Evolutionary conservation across 2,888 invertebrate genomes (phyloP).

Genomic region (Emmelina monodactyla): DNA sequence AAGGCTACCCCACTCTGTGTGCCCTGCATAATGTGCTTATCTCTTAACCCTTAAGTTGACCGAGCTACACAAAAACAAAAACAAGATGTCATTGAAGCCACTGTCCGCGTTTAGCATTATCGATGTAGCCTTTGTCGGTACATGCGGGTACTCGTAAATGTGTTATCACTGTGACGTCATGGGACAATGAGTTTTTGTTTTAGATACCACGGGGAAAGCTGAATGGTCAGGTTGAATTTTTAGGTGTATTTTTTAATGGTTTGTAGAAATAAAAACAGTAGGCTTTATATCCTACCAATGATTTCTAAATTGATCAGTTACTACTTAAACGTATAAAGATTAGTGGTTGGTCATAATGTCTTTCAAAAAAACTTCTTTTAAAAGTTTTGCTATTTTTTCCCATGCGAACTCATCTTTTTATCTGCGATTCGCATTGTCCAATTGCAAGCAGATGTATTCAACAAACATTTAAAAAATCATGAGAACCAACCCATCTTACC

Average conservation of each 20-base stretch:
- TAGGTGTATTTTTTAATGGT: too few species aligned
- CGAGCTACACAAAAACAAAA: constrained; percentile 26
- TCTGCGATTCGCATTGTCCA: constrained; percentile 19
- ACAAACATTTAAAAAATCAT: constrained; percentile 45
- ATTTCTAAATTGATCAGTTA: too few species aligned
- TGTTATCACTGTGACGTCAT: constrained; percentile 47
- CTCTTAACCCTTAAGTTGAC: not conserved
- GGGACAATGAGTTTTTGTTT: constrained; percentile 43
- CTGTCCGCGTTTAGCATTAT: constrained; percentile 52
- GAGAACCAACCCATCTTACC: constrained; percentile 43
- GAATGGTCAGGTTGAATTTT: too few species aligned
- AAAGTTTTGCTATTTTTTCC: too few species aligned
- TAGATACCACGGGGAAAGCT: too few species aligned
- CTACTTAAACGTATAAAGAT: too few species aligned
- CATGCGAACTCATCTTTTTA: constrained; percentile 28
- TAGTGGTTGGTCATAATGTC: too few species aligned
- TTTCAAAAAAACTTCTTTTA: too few species aligned
- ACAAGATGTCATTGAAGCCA: constrained; percentile 35
- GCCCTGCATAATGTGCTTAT: too few species aligned
- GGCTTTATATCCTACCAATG: too few species aligned
- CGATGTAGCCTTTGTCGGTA: constrained; percentile 42
- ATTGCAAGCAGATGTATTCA: constrained; percentile 39
- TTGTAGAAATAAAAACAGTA: too few species aligned
- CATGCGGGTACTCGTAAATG: constrained; percentile 50
- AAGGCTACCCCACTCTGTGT: too few species aligned